Percentiles rank a stretch among this genome's conserved stretches.
These are phyloP conservation scores for Microcebus murinus DNA, from an alignment of 2,113 vertebrate genomes.

Conservation along the genomic window DNA sequence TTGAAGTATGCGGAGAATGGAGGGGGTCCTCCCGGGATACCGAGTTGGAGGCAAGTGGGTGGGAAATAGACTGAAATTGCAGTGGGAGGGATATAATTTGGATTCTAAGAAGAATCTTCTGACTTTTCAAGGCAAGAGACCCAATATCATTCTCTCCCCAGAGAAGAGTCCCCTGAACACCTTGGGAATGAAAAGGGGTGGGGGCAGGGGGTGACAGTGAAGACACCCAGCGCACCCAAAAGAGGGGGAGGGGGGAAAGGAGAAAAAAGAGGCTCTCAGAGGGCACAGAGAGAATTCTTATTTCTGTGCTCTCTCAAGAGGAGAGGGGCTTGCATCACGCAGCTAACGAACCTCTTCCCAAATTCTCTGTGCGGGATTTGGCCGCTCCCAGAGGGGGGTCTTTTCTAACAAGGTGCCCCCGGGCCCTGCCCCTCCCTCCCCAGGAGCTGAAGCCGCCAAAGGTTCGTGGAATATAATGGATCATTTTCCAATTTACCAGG, in stretches of 20 bases:
- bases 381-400: slow-evolving; percentile 77
- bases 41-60: not conserved
- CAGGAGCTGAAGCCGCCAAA: slow-evolving; percentile 74
- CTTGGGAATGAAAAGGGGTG: not conserved
- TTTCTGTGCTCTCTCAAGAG: not conserved
- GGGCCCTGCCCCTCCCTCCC: slow-evolving; percentile 72
- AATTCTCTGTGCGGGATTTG: slow-evolving; percentile 57
- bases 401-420: slow-evolving; percentile 79
- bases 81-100: not conserved
- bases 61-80: not conserved
- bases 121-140: not conserved
- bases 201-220: not conserved
- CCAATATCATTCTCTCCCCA: not conserved
- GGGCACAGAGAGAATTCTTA: not conserved
- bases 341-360: slow-evolving; percentile 67
- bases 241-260: not conserved
- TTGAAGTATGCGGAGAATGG: not conserved
- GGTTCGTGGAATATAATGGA: slow-evolving; percentile 81
- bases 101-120: not conserved
- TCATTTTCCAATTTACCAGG: slow-evolving; percentile 84
- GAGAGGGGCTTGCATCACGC: not conserved
- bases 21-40: not conserved
- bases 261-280: not conserved
- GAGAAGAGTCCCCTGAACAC: not conserved
- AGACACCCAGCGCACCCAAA: not conserved